Evolutionary conservation across 1,140 invertebrate species (phyloP).

Genomic region (Drosophila rhopaloa): DNA sequence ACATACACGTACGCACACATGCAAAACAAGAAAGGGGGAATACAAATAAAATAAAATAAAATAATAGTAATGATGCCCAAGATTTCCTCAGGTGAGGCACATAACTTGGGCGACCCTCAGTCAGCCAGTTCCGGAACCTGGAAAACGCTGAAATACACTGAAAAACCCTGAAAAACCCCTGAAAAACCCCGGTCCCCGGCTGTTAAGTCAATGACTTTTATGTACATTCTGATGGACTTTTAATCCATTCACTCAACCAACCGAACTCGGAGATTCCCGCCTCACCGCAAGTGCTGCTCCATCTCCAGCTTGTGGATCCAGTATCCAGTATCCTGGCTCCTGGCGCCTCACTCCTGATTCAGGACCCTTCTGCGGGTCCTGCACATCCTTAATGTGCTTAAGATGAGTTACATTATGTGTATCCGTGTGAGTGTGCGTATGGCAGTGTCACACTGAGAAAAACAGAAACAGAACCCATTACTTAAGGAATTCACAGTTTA

Average conservation of each 20-base stretch:
- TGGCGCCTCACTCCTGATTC: conserved; percentile 17
- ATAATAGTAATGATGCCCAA: conserved; percentile 61
- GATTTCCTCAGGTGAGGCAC: conserved; percentile 60
- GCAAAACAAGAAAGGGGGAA: not conserved
- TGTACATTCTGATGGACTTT: conserved; percentile 82
- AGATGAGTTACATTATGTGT: conserved; percentile 79
- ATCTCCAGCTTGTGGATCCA: not conserved
- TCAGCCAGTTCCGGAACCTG: not conserved
- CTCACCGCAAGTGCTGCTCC: conserved; percentile 63
- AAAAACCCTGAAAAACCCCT: not conserved
- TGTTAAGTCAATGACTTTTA: conserved; percentile 83
- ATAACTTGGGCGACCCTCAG: conserved; percentile 31
- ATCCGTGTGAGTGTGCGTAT: conserved; percentile 15
- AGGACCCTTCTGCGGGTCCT: conserved; percentile 25
- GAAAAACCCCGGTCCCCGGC: conserved; percentile 16
- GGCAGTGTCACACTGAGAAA: conserved; percentile 8
- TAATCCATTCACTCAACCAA: conserved; percentile 70
- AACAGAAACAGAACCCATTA: not conserved
- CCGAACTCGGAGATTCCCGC: conserved; percentile 17
- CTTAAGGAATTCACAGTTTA: not conserved
- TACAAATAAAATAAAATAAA: conserved; percentile 1
- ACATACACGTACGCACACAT: not conserved
- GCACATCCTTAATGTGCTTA: conserved; percentile 76
- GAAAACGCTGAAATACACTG: not conserved
- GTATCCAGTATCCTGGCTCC: conserved; percentile 13